Conservation (phyloP, 2,797 vertebrate genomes). For the Rhabdophis nuchalis region DNA sequence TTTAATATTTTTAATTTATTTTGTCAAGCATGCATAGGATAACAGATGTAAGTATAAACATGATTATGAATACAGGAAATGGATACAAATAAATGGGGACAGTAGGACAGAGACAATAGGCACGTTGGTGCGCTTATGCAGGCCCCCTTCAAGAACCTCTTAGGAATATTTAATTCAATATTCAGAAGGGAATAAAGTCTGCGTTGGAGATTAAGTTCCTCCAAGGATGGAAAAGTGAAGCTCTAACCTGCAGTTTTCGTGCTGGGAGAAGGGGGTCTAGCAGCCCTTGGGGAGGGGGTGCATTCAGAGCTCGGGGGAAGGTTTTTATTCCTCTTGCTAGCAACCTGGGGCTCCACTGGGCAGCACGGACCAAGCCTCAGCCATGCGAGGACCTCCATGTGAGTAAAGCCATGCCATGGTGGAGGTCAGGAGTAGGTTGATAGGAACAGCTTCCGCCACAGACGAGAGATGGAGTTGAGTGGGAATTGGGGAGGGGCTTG, state of each 20-base stretch:
- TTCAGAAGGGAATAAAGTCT: neutral
- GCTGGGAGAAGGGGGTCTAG: neutral
- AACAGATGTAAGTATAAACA: too few relatives aligned
- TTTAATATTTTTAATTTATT: too few relatives aligned
- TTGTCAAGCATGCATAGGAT: too few relatives aligned
- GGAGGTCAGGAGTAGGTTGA: neutral
- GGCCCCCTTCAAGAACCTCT: too few relatives aligned
- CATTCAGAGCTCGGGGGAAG: neutral
- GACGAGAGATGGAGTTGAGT: too few relatives aligned
- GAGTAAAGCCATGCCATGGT: neutral
- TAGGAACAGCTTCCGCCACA: too few relatives aligned
- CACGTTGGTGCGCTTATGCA: too few relatives aligned
- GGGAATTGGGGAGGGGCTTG: too few relatives aligned
- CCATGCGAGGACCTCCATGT: fast-evolving
- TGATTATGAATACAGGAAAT: too few relatives aligned
- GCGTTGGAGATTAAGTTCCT: neutral
- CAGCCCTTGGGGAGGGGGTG: fast-evolving
- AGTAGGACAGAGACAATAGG: too few relatives aligned
- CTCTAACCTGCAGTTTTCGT: neutral
- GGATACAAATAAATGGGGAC: too few relatives aligned
- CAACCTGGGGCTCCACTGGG: neutral
- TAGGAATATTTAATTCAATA: neutral
- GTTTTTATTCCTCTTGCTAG: neutral
- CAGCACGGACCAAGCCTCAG: neutral
- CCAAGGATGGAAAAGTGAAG: neutral